phyloP scores from a whole-genome alignment of 1,140 invertebrate species.

The Latrodectus geometricus region DNA sequence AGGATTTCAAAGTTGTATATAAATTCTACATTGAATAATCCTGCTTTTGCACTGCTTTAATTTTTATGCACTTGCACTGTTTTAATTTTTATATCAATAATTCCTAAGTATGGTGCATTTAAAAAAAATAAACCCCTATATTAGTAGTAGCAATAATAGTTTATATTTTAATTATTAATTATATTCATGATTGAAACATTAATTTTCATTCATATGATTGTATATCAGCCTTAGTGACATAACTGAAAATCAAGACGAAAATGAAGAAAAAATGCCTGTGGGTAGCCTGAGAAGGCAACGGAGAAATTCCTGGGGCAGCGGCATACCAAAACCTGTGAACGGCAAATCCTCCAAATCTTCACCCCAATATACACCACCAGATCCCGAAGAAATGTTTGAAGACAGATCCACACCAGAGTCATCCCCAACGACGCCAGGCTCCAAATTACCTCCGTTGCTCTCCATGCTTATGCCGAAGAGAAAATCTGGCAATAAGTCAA shows the following conservation, averaged over 20 bases:
- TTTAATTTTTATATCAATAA: no score
- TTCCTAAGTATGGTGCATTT: no score
- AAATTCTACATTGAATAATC: no score
- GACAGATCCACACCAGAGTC: constrained; percentile 30
- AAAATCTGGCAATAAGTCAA: constrained; percentile 18
- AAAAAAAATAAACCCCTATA: no score
- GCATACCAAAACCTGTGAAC: constrained; percentile 50
- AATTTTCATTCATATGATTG: not conserved
- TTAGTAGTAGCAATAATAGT: no score
- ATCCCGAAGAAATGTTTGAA: constrained; percentile 45
- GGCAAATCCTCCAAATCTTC: constrained; percentile 36
- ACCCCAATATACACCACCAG: constrained; percentile 28
- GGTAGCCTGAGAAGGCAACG: constrained; percentile 32
- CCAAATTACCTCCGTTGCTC: constrained; percentile 44
- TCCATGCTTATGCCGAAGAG: constrained; percentile 57
- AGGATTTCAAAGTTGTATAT: no score
- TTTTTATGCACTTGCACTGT: no score
- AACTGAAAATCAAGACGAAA: constrained; percentile 50
- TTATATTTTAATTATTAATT: no score
- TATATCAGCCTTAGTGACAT: constrained; percentile 44
- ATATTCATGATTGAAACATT: no score
- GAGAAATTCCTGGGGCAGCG: constrained; percentile 55
- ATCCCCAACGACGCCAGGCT: constrained; percentile 22
- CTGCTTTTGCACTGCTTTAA: no score
- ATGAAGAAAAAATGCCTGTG: constrained; percentile 30